Base-by-base conservation (phyloP, 2,113 vertebrate genomes). In the Sinocyclocheilus rhinocerous region DNA sequence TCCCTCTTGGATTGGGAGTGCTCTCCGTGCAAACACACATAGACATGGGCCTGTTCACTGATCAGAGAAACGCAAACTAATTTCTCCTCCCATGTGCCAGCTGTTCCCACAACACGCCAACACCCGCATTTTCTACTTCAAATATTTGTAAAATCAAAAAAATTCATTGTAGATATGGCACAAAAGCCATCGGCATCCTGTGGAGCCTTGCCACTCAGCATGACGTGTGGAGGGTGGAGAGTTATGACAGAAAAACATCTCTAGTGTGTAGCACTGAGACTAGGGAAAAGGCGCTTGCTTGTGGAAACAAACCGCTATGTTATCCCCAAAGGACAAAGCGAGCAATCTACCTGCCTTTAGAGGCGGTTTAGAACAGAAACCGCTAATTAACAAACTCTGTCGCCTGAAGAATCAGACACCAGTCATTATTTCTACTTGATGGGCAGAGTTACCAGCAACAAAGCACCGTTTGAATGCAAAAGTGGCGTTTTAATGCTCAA, bases 371-470 rank as follows among this genome's bases (percentile, higher is more conserved):
- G 73, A 20, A 48, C 16, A 63, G 63, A 76, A 72, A 86, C 76
- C 72, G 18, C 45, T 72, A 88, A 86, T 76, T 88, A 84, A 48
- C 75, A n/a, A 39, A 83, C 36, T 52, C 76, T 0, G 26, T 48
- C 39, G 65, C 65, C 52, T 13, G 36, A 52, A 61, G 75, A 77
- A 87, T 67, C 33, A 20, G 55, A 84, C 79, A 84, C 86, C 57
- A 79, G 84, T 88, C 77, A 82, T 90, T 88, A 86, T 86, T 88
- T 84, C 48, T 69, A 50, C 57, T 70, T 79, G 76, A 83, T 36
- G 57, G 59, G 59, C 84, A 83, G 29, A 73, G 75, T 75, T 73
- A 42, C 26, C 59, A 22, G 24, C 69, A 55, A 80, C 76, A 81
- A 65, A 57, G 6, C 2, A n/a, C 2, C 6, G 26, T 15, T 82